These are phyloP conservation scores for Agapornis roseicollis DNA, from an alignment of 2,113 vertebrate genomes.

Conservation along the genomic window DNA sequence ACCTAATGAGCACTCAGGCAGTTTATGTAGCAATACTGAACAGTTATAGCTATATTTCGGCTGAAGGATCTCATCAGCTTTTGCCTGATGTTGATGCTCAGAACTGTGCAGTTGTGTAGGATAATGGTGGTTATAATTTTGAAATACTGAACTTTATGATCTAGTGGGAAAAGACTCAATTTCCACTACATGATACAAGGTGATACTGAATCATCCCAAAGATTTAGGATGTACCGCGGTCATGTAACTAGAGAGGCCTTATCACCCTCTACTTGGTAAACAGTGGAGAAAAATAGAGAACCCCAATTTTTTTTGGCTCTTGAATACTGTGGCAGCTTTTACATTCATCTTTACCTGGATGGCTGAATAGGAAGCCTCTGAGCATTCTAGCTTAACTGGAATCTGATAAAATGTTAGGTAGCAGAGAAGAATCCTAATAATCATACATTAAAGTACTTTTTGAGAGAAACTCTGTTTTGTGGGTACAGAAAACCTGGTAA, in stretches of 20 bases:
- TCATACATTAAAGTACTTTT: neutral
- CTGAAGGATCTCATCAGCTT: neutral
- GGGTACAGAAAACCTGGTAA: neutral
- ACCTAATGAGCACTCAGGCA: neutral
- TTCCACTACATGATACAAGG: neutral
- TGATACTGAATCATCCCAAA: neutral
- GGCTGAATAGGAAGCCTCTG: neutral
- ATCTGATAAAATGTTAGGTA: neutral
- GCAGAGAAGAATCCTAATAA: neutral
- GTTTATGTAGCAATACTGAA: neutral
- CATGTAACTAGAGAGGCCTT: neutral
- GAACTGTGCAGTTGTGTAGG: neutral
- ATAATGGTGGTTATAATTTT: neutral
- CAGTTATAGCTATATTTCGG: neutral
- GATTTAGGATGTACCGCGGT: neutral
- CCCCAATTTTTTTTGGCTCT: neutral
- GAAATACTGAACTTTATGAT: neutral
- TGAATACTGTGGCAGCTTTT: neutral
- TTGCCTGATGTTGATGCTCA: neutral
- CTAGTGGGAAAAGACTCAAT: neutral
- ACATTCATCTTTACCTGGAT: neutral
- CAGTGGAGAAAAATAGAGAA: neutral
- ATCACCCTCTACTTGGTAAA: neutral
- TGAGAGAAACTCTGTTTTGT: neutral
- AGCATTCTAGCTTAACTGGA: neutral